Evolutionary conservation across 2,797 vertebrate genomes (phyloP).

Genomic region (Limnodromus scolopaceus): DNA sequence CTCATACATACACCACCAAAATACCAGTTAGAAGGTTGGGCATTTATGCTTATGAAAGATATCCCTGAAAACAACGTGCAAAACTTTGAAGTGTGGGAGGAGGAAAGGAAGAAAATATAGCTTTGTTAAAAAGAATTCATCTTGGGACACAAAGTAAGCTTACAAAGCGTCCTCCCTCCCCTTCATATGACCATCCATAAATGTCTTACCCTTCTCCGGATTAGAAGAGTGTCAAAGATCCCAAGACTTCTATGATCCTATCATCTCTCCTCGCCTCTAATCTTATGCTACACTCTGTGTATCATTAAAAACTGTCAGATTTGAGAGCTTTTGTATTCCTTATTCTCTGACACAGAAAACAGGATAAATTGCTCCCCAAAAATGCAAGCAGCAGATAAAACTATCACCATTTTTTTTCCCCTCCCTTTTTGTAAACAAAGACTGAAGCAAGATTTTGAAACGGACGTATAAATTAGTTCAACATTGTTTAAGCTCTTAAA

Average conservation of each 20-base stretch:
- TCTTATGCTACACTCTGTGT: not conserved
- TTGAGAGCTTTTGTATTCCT: not conserved
- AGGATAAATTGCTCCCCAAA: not conserved
- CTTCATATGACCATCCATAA: not conserved
- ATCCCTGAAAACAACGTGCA: not conserved
- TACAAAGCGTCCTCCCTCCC: not conserved
- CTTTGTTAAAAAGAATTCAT: not conserved
- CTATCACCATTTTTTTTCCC: not conserved
- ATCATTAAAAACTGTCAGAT: not conserved
- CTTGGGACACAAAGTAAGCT: not conserved
- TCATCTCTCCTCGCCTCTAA: not conserved
- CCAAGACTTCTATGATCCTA: not conserved
- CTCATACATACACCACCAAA: not conserved
- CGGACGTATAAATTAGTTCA: not conserved
- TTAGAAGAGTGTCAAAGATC: not conserved
- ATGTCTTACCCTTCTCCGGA: not conserved
- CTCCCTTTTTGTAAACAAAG: fast-evolving
- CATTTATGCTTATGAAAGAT: not conserved
- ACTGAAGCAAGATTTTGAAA: not conserved
- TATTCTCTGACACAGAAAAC: not conserved
- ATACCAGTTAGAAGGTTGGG: not conserved
- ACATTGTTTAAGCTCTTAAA: not conserved
- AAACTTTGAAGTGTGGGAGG: not conserved
- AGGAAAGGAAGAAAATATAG: not conserved
- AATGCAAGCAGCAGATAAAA: not conserved